A percentile compares a stretch with the other conserved stretches of the same genome.
These are phyloP conservation scores for Rhynchonycteris naso DNA, from an alignment of 2,797 vertebrate genomes.

Conservation along the genomic window DNA sequence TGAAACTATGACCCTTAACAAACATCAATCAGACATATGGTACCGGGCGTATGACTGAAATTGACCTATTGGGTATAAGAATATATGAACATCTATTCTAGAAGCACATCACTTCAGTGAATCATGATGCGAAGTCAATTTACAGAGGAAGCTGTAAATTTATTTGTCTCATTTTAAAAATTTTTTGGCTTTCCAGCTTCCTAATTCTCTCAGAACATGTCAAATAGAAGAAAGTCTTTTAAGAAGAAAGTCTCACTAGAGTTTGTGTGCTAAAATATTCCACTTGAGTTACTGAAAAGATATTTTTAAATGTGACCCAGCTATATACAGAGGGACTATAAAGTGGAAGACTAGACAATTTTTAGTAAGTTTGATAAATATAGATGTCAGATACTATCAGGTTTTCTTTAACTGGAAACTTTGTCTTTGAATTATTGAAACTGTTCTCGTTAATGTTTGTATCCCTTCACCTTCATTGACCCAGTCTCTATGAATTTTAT, in stretches of 20 bases:
- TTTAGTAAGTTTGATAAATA: constrained; percentile 44
- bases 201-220: not conserved
- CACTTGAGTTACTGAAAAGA: not conserved
- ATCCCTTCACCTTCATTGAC: not conserved
- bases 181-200: not conserved
- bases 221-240: not conserved
- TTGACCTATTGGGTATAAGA: not conserved
- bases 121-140: not conserved
- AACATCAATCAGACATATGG: not conserved
- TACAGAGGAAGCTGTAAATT: not conserved
- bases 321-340: not conserved
- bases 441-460: not conserved
- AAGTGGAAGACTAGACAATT: not conserved
- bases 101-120: not conserved
- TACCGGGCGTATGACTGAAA: not conserved
- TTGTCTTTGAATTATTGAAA: constrained; percentile 7
- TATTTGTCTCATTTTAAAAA: constrained; percentile 1
- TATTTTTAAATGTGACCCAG: not conserved
- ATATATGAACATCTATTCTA: not conserved
- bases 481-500: not conserved
- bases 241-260: not conserved
- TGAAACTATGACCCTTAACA: not conserved
- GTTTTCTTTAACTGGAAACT: not conserved
- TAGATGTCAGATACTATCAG: not conserved
- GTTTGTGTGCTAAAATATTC: constrained; percentile 5